Percentiles rank a stretch among this genome's conserved stretches.
Conservation (phyloP, 2,797 vertebrate genomes). For the Heliangelus exortis region DNA sequence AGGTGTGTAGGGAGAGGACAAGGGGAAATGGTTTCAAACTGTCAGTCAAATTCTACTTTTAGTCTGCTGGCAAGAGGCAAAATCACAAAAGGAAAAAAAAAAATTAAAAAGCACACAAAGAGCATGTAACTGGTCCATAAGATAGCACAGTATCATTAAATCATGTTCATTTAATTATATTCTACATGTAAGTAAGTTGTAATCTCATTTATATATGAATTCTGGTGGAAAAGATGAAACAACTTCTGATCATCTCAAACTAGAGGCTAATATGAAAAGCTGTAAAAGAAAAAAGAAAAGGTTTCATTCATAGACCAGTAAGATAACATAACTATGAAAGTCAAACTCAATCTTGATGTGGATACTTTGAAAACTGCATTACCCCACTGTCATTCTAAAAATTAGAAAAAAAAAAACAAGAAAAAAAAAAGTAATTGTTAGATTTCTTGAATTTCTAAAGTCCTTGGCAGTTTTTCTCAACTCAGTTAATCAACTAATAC, state of each 20-base stretch:
- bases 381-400: not conserved
- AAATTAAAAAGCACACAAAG: not conserved
- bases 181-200: not conserved
- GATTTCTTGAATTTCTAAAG: slow-evolving; percentile 54
- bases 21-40: not conserved
- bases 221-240: not conserved
- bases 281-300: slow-evolving; percentile 42
- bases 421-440: not conserved
- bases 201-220: not conserved
- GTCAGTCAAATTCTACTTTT: not conserved
- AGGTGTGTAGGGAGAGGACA: no score
- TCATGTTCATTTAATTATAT: not conserved
- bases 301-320: not conserved
- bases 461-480: slow-evolving; percentile 45
- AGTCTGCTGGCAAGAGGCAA: not conserved
- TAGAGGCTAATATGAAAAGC: not conserved
- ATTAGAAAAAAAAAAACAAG: not conserved
- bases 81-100: not conserved
- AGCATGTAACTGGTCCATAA: not conserved
- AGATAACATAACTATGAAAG: not conserved
- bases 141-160: not conserved
- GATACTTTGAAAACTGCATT: not conserved
- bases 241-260: not conserved
- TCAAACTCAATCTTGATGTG: not conserved
- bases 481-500: slow-evolving; percentile 63